Base-by-base conservation (phyloP, 1,140 invertebrate species). In the Drosophila lowei region DNA sequence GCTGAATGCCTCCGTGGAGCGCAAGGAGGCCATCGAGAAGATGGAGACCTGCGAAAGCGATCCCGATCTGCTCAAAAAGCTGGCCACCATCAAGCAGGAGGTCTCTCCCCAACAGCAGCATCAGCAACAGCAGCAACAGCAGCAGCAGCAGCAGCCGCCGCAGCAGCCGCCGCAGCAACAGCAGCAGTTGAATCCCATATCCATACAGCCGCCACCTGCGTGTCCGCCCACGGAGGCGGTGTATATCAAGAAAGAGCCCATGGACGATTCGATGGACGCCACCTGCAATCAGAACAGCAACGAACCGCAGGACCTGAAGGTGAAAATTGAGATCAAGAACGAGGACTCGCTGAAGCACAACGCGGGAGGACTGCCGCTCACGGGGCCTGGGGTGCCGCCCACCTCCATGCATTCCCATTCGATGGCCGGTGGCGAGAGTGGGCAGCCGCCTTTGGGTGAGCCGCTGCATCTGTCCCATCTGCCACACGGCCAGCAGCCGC, bases 171-270 rank as follows among this genome's bases (percentile, higher is more conserved):
- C 47, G 21, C 59, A 65, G n/a, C 23, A 25, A 25, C 23, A 70
- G n/a, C 58, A 86, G 23, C 83, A 89, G 55, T 77, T 77, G 44
- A 49, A 34, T 38, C 81, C 54, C 25, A 48, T 63, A 54, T 63
- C 57, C 30, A 56, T 63, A 8, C 73, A 71, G n/a, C 71, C 53
- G 43, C 74, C 79, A 6, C 63, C 77, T 11, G 65, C 64, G 23
- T 78, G 64, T 47, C 55, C 67, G 13, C 57, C 74, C 2, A 46
- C 79, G 13, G 86, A 90, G 38, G 16, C 78, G 8, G 65, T 91
- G 0, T 91, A 91, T 41, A 91, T 92, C 21, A 92, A 92, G 52
- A 91, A 92, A 56, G 88, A 92, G 44, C 84, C 90, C 15, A 83
- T 92, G 58, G 91, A 92, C 50, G 92, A 92, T 61, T 89, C 89